Evolutionary conservation across 2,888 invertebrate genomes (phyloP).

Genomic region (Tetranychus piercei): DNA sequence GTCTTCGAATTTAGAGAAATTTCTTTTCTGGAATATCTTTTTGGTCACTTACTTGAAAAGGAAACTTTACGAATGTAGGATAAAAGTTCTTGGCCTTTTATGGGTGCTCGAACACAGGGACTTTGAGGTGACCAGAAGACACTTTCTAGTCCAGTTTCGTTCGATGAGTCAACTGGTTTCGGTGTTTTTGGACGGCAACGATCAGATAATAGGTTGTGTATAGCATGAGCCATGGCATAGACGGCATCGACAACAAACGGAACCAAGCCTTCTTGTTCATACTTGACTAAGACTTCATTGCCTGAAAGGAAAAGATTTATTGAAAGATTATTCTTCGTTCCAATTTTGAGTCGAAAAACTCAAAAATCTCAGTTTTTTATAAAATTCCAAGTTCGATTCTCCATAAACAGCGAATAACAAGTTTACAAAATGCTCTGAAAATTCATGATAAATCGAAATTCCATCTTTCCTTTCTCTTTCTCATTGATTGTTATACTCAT

Average conservation of each 20-base stretch:
- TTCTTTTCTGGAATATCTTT: too few species aligned
- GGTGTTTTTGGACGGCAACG: conserved; percentile 37
- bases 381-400: too few species aligned
- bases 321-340: background rate
- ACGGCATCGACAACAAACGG: conserved; percentile 60
- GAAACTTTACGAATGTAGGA: conserved; percentile 45
- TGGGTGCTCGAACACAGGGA: conserved; percentile 36
- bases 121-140: background rate
- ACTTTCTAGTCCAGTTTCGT: conserved; percentile 33
- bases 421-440: too few species aligned
- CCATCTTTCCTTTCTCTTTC: too few species aligned
- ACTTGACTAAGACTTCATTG: conserved; percentile 34
- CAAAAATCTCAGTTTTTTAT: too few species aligned
- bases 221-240: conserved; percentile 51
- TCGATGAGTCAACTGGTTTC: conserved; percentile 29
- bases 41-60: conserved; percentile 36
- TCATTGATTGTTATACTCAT: too few species aligned
- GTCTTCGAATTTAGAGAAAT: too few species aligned
- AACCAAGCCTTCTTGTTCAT: conserved; percentile 44
- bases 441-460: too few species aligned
- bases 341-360: background rate
- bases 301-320: conserved; percentile 26
- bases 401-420: too few species aligned
- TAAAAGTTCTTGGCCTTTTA: conserved; percentile 41
- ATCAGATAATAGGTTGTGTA: conserved; percentile 45